Evolutionary conservation across 2,888 invertebrate genomes (phyloP).

Genomic region (Scaptomyza reducta): DNA sequence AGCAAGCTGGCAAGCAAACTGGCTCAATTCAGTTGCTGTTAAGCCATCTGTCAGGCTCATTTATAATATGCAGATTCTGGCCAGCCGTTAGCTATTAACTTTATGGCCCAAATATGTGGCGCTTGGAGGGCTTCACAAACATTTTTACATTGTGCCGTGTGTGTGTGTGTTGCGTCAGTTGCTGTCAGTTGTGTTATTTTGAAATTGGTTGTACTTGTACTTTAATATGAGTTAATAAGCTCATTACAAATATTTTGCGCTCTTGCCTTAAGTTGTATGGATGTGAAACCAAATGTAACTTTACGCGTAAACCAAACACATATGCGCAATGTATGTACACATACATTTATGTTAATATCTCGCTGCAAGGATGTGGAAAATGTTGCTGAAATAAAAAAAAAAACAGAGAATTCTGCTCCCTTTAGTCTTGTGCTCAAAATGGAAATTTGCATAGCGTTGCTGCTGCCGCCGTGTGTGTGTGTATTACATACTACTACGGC

Average conservation of each 20-base stretch:
- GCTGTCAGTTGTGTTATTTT: conserved; percentile 46
- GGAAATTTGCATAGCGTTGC: conserved; percentile 72
- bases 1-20: background rate
- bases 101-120: conserved; percentile 64
- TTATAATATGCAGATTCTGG: conserved; percentile 52
- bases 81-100: conserved; percentile 71
- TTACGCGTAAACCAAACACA: conserved; percentile 18
- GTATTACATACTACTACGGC: conserved; percentile 10
- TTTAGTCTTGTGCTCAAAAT: conserved; percentile 57
- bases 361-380: conserved; percentile 31
- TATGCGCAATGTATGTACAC: conserved; percentile 15
- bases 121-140: conserved; percentile 48
- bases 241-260: conserved; percentile 68
- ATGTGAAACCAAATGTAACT: conserved; percentile 58
- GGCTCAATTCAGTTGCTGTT: conserved; percentile 43
- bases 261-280: conserved; percentile 7
- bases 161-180: conserved; percentile 42
- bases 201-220: conserved; percentile 78
- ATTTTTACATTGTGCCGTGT: conserved; percentile 42
- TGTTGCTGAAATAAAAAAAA: conserved; percentile 22
- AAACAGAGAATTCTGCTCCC: conserved; percentile 16
- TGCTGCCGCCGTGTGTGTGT: conserved; percentile 28
- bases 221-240: conserved; percentile 79
- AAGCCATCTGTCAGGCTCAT: conserved; percentile 73
- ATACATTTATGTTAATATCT: conserved; percentile 39